These are phyloP conservation scores for Bombus balteatus DNA, from an alignment of 1,140 invertebrate species.

Conservation along the genomic window DNA sequence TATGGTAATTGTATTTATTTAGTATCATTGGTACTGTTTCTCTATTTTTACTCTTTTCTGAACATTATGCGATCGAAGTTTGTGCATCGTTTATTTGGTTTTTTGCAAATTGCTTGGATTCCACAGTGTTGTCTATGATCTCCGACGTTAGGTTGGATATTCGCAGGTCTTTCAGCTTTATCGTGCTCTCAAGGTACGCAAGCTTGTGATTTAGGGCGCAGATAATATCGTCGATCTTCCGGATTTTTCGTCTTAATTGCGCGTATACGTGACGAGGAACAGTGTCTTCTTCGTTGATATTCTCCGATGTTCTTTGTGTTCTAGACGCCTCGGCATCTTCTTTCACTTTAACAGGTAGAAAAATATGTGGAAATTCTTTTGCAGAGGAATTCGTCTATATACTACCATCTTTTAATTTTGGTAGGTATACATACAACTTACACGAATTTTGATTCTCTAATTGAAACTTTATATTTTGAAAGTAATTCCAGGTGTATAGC, in stretches of 20 bases:
- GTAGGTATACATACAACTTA: slow-evolving; percentile 3
- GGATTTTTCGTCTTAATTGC: slow-evolving; percentile 74
- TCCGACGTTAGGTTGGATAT: slow-evolving; percentile 80
- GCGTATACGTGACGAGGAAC: slow-evolving; percentile 79
- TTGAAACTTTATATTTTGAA: neutral
- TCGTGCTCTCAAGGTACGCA: slow-evolving; percentile 82
- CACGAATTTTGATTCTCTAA: neutral
- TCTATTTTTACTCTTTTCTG: slow-evolving; percentile 2
- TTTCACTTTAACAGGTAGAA: neutral
- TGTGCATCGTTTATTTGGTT: slow-evolving; percentile 35
- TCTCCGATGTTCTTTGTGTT: neutral
- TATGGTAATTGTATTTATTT: slow-evolving; percentile 14
- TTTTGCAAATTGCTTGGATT: slow-evolving; percentile 41
- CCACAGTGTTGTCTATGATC: slow-evolving; percentile 50
- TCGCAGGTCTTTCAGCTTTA: slow-evolving; percentile 82
- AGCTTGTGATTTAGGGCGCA: slow-evolving; percentile 77
- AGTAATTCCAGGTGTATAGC: slow-evolving; percentile 36
- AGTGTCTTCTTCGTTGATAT: slow-evolving; percentile 72
- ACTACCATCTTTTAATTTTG: neutral
- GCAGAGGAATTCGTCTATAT: neutral
- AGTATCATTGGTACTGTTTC: neutral
- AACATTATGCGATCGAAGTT: slow-evolving; percentile 16
- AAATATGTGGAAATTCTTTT: neutral
- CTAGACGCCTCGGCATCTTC: neutral
- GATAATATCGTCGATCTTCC: slow-evolving; percentile 77